Evolutionary conservation across 2,888 invertebrate genomes (phyloP), one percentile per base, ranked within the genome.

Genomic region (Lasioglossum villosulum): DNA sequence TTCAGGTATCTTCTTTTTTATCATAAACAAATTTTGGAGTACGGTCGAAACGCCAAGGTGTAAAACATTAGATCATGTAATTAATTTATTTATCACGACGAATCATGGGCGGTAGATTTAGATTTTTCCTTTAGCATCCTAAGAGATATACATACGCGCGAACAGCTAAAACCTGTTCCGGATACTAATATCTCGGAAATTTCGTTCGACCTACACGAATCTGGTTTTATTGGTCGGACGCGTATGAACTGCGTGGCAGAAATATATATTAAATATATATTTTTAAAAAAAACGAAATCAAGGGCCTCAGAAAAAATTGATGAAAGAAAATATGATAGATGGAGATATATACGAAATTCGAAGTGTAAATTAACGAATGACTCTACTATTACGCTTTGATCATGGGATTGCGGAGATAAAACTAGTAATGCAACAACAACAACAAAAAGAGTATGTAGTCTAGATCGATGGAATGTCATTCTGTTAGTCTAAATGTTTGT

Each of bases 21-120:
- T 96, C 99, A 99, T 96, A 99, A 99, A 96, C 98, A 98, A 95
- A 97, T 98, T 88, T 95, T 99, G 95, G 98, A 98, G 94, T 99
- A 98, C 93, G 97, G 95, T 80, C 94, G 93, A 84, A 95, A 94
- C 87, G 93, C 91, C 88, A 95, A 95, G 92, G 90, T 92, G 87
- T 95, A 90, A 56, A 94, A 90, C 82, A 48, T 82, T 90, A 90
- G 89, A 89, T 88, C 80, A 78, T 88, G 78, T 91, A 88, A 92
- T 91, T 91, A 91, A 91, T 91, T 93, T 91, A 91, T 91, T 93
- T 90, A 91, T 90, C 86, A 78, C 75, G 78, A 83, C 70, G 80
- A 86, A 84, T 78, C 71, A 90, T 87, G 88, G 87, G 74, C 75
- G 84, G 76, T 90, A 90, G 86, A 83, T 66, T 81, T 89, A 87